Evolutionary conservation across 2,113 vertebrate genomes (phyloP).

Genomic region (Rhabdomys dilectus): DNA sequence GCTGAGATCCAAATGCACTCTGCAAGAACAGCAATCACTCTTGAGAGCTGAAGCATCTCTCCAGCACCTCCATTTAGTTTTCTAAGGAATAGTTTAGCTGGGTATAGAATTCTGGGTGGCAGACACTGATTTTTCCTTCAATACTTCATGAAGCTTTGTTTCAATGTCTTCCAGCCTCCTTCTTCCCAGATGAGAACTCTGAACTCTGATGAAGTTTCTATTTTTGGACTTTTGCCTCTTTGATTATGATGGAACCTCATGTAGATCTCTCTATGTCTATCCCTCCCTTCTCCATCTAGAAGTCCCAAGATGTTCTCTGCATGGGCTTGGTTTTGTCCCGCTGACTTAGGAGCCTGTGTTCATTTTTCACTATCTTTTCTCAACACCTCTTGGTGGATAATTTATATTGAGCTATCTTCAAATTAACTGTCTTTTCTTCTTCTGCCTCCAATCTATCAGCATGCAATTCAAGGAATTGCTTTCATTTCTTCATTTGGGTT

Average conservation of each 20-base stretch:
- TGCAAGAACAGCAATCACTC: neutral
- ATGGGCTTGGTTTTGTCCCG: neutral
- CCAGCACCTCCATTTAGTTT: neutral
- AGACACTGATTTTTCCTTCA: neutral
- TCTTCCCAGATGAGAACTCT: neutral
- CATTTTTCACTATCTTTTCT: neutral
- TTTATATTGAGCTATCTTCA: slow-evolving; percentile 1
- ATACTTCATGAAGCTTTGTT: neutral
- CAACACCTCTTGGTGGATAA: neutral
- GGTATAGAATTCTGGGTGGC: neutral
- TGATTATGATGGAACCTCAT: neutral
- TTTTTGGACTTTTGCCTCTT: neutral
- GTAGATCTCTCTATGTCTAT: neutral
- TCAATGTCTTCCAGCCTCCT: neutral
- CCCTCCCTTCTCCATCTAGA: neutral
- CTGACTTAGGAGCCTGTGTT: neutral
- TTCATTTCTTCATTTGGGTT: neutral
- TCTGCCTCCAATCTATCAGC: neutral
- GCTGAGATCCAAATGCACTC: neutral
- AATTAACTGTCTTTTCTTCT: slow-evolving; percentile 2
- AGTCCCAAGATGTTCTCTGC: neutral
- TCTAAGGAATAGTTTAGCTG: neutral
- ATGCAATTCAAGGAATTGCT: neutral
- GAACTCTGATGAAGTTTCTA: neutral
- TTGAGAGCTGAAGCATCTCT: neutral